Evolutionary conservation across 2,113 vertebrate genomes (phyloP), one percentile per base, ranked within the genome.

Genomic region (Jaculus jaculus): DNA sequence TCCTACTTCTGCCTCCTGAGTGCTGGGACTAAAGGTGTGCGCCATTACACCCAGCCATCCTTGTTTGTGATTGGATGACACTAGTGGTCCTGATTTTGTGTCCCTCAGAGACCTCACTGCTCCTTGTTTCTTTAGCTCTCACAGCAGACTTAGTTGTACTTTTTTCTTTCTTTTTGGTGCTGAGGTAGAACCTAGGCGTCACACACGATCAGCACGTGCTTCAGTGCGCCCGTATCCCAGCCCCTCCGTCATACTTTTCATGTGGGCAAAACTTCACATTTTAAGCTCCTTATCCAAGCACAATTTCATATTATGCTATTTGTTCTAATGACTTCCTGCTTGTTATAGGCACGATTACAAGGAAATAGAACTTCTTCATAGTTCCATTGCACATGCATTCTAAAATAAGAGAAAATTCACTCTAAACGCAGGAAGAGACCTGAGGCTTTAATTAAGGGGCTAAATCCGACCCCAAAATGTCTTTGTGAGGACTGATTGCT

Each of bases 401-500:
- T 93, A 91, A 95, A 94, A 91, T 79, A 68, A 74, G 95, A 92
- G 72, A 72, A 68, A 68, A 92, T 89, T 68, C 39, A 26, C 92
- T 63, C 68, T 17, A 20, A 79, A 73, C 69, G 12, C 84, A 75
- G 94, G 84, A 37, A 42, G 68, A 80, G 89, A 51, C n/a, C 84
- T 7, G 58, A 91, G 87, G 84, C 78, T 89, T 86, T 92, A 91
- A 96, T 87, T 95, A 90, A 93, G 90, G 86, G 90, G 84, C 96
- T 97, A 94, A 94, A 84, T 81, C 30, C 63, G 34, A 37, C 79
- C 85, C 74, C 32, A 61, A 37, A 47, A 58, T 60, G 28, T 89
- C 89, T 89, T 79, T 78, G 90, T 66, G 87, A 85, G 51, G 47
- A n/a, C 82, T 95, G 96, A 95, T 95, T 96, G 95, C 93, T 65